phyloP scores from a whole-genome alignment of 1,140 invertebrate genomes.

The Harpegnathos saltator region DNA sequence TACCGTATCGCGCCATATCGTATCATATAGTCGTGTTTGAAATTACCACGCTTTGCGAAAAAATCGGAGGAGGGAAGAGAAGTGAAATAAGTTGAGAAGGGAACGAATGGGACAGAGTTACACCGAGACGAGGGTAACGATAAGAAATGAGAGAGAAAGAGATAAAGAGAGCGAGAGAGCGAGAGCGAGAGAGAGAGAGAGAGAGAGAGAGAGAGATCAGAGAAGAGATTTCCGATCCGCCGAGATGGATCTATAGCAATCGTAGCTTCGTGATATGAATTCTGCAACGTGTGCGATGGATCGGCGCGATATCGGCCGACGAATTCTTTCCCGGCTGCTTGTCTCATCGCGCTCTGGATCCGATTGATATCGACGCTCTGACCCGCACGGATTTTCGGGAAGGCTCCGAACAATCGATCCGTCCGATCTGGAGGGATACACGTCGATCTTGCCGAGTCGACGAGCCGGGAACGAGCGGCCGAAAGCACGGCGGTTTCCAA shows the following conservation, averaged over 20 bases:
- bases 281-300: conserved; percentile 74
- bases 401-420: conserved; percentile 14
- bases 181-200: no score
- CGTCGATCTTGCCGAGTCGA: conserved; percentile 28
- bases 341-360: conserved; percentile 71
- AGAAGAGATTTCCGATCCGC: conserved; percentile 35
- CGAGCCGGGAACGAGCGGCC: conserved; percentile 7
- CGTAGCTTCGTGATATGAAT: conserved; percentile 74
- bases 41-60: neutral
- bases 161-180: no score
- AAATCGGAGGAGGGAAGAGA: neutral
- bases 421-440: conserved; percentile 44
- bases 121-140: neutral
- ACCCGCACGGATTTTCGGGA: conserved; percentile 55
- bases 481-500: neutral
- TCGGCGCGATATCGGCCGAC: conserved; percentile 63
- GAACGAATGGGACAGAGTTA: neutral
- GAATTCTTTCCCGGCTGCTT: conserved; percentile 47
- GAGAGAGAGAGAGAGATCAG: no score
- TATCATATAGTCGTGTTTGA: neutral
- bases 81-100: conserved; percentile 2
- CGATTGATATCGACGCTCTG: conserved; percentile 71
- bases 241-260: conserved; percentile 48
- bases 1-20: neutral
- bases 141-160: conserved; percentile 35